These are phyloP conservation scores for Danio aesculapii DNA, from an alignment of 2,797 vertebrate genomes.

Conservation along the genomic window DNA sequence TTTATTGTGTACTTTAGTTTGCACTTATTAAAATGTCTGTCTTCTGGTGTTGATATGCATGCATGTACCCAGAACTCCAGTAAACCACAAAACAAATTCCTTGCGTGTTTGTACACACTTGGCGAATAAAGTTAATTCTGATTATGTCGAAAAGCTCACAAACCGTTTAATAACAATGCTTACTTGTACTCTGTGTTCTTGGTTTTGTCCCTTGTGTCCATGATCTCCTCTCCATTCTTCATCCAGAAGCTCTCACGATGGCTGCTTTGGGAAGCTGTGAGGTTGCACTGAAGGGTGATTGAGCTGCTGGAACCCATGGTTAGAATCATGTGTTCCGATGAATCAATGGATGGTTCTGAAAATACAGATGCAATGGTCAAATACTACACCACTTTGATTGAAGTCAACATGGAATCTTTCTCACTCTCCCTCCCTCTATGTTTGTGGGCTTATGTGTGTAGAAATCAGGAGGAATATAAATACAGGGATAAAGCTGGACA, in stretches of 20 bases:
- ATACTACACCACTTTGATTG: conserved; percentile 53
- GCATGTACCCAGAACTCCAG: no score
- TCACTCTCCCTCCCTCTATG: background rate
- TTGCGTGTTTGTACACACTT: no score
- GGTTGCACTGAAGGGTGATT: conserved; percentile 92
- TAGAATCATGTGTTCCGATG: conserved; percentile 84
- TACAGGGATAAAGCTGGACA: background rate
- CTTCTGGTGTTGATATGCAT: no score
- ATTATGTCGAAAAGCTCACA: no score
- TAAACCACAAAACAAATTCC: no score
- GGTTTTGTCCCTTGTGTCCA: conserved; percentile 72
- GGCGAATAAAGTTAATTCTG: no score
- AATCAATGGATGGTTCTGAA: conserved; percentile 90
- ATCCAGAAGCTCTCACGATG: conserved; percentile 88
- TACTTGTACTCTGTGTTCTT: conserved; percentile 87
- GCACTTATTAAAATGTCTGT: no score
- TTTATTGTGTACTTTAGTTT: no score
- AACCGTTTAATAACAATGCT: conserved; percentile 43
- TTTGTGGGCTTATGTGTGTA: background rate
- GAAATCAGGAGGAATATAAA: background rate
- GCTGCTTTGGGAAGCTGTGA: conserved; percentile 79
- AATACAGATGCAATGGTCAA: conserved; percentile 58
- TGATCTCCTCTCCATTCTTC: conserved; percentile 91
- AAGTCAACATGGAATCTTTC: background rate
- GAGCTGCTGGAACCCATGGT: conserved; percentile 64